These are phyloP conservation scores for Hylomyscus alleni DNA, from an alignment of 2,797 vertebrate genomes.

Conservation along the genomic window DNA sequence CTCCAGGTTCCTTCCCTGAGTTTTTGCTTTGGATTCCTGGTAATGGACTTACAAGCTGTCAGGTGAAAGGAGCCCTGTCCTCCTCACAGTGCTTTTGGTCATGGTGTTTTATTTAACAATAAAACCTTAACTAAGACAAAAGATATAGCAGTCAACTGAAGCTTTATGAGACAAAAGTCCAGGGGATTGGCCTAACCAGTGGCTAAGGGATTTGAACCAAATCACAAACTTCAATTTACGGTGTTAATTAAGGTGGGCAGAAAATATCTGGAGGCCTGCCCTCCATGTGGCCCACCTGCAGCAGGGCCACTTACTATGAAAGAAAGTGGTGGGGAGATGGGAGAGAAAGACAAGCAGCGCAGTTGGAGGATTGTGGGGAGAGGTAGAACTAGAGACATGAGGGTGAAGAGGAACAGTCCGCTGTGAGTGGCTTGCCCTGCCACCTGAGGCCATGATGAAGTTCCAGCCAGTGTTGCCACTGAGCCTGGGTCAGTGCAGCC, in stretches of 20 bases:
- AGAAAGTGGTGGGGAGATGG: not conserved
- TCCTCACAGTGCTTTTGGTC: not conserved
- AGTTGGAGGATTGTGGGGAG: not conserved
- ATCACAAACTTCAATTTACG: constrained; percentile 24
- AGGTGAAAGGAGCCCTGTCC: not conserved
- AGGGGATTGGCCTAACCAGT: not conserved
- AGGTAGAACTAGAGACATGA: not conserved
- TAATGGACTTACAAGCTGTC: not conserved
- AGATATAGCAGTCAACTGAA: constrained; percentile 20
- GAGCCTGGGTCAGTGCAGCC: not conserved
- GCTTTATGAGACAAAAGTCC: not conserved
- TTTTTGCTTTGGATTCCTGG: not conserved
- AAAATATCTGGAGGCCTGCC: not conserved
- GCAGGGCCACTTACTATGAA: not conserved
- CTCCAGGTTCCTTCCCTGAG: not conserved
- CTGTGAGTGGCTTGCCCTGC: not conserved
- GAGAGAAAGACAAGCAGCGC: not conserved
- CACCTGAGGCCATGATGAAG: not conserved
- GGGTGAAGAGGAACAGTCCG: not conserved
- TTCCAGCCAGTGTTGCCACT: not conserved
- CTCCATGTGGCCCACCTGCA: not conserved
- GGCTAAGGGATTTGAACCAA: constrained; percentile 33
- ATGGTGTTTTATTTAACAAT: not conserved
- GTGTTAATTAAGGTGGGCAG: not conserved
- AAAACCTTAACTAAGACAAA: not conserved